Base-by-base conservation (phyloP, 2,113 vertebrate species). In the Bufo gargarizans region DNA sequence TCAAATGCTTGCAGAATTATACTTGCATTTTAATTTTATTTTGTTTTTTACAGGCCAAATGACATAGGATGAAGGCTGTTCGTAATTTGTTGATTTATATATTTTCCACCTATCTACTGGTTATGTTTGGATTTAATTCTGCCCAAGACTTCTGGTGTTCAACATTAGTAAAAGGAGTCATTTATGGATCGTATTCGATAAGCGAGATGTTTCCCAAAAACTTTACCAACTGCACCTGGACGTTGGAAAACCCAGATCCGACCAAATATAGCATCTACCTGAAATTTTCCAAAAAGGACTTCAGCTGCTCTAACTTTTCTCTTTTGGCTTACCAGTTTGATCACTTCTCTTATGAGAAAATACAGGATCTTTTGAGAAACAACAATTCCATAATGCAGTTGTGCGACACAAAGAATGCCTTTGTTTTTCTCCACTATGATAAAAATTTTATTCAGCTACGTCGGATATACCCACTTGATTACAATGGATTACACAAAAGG, bases 41-140 rank as follows among this genome's bases (percentile, higher is more conserved):
- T 93, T 93, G 92, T 93, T 96, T 95, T 95, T 93, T 96, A 92
- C 97, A 99, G 98, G 98, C 98, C 98, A 98, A 99, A 99, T 99
- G 98, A 97, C 98, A 99, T 99, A 99, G 98, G 98, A 99, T 99
- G 98, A 99, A 99, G 98, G 98, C 98, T 99, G 96, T 99, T 98
- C 97, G 97, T 97, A 99, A 99, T 96, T 96, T 99, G 97, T 97
- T 99, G 98, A 99, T 99, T 99, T 99, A 99, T 97, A 99, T 99
- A 98, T 99, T 99, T 99, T 99, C 98, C 98, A 99, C 98, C 97
- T 99, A 99, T 98, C 97, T 99, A 93, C 98, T 99, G 98, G 96
- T 99, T 98, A 99, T 99, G 98, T 97, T 99, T 97, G 98, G 98
- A 99, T 99, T 97, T 97, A 98, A 98, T 96, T 96, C 96, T 96